Conservation (phyloP, 1,140 invertebrate species). For the Zaprionus africanus region DNA sequence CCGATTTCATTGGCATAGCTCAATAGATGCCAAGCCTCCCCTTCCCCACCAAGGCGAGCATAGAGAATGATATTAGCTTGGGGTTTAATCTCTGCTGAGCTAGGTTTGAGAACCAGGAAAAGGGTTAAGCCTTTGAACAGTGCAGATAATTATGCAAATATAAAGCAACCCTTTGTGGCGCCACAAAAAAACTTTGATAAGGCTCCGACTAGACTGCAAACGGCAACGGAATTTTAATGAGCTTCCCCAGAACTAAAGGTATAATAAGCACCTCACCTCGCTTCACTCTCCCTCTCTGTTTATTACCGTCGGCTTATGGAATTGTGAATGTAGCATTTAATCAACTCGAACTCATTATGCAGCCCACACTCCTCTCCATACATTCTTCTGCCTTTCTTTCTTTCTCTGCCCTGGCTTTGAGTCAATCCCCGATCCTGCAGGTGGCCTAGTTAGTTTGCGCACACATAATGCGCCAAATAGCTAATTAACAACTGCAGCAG, state of each 20-base stretch:
- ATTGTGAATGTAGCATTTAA: slow-evolving; percentile 30
- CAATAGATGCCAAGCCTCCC: too few species aligned
- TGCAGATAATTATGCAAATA: not conserved
- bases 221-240: not conserved
- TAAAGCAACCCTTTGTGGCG: not conserved
- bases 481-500: slow-evolving; percentile 74
- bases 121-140: not conserved
- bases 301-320: slow-evolving; percentile 6
- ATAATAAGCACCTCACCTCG: not conserved
- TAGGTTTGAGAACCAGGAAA: not conserved
- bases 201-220: not conserved
- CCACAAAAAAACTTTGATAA: not conserved
- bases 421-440: slow-evolving; percentile 60
- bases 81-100: not conserved
- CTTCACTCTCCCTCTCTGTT: not conserved
- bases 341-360: slow-evolving; percentile 33
- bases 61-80: too few species aligned
- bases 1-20: slow-evolving; percentile 8
- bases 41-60: too few species aligned
- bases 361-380: not conserved
- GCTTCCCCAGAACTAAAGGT: not conserved
- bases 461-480: slow-evolving; percentile 71
- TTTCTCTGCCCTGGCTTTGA: slow-evolving; percentile 5
- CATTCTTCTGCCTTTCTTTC: not conserved
- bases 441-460: slow-evolving; percentile 47